Evolutionary conservation across 1,140 invertebrate genomes (phyloP).

Genomic region (Fopius arisanus): DNA sequence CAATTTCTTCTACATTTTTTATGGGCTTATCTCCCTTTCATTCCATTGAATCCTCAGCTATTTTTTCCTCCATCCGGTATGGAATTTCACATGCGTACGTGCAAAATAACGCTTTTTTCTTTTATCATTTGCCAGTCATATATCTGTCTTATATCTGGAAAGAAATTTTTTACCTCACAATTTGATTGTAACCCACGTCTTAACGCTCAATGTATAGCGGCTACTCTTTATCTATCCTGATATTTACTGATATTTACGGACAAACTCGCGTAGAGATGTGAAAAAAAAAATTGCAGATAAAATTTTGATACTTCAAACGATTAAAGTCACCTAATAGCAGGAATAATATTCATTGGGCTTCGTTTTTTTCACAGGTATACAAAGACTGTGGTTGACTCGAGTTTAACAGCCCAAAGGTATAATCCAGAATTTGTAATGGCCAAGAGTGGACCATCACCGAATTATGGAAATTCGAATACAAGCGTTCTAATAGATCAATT

Average conservation of each 20-base stretch:
- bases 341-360: conserved; percentile 5
- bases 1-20: neutral
- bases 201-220: neutral
- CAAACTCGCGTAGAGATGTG: neutral
- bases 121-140: too few relatives aligned
- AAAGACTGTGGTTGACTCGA: conserved; percentile 71
- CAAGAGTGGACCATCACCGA: conserved; percentile 45
- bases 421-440: conserved; percentile 72
- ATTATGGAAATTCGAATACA: conserved; percentile 66
- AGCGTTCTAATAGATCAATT: conserved; percentile 71
- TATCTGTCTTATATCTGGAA: neutral
- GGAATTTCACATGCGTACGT: neutral
- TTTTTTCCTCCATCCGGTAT: neutral
- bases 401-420: conserved; percentile 70
- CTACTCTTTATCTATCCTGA: too few relatives aligned
- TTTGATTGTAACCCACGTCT: neutral
- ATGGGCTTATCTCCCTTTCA: neutral
- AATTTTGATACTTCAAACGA: too few relatives aligned
- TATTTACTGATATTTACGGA: neutral
- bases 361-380: conserved; percentile 66
- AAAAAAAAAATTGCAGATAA: neutral
- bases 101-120: too few relatives aligned
- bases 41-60: neutral
- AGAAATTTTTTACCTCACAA: neutral
- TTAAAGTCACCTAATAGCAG: too few relatives aligned